phyloP scores from a whole-genome alignment of 1,140 invertebrate species.

The Maniola jurtina region DNA sequence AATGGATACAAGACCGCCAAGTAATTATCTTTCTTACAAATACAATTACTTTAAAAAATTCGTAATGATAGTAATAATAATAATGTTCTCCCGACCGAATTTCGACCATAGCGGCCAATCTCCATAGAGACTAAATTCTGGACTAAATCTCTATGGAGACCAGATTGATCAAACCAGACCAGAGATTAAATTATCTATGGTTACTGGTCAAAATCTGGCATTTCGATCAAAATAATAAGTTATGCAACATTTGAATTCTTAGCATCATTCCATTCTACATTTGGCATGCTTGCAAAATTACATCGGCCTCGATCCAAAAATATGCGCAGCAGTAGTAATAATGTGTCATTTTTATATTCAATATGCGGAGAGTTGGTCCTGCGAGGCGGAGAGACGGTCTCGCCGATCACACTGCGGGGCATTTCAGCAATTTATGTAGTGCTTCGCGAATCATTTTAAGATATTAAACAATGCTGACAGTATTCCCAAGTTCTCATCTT shows the following conservation, averaged over 20 bases:
- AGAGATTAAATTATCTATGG: too few relatives aligned
- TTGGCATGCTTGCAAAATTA: conserved; percentile 5
- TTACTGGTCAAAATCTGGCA: too few relatives aligned
- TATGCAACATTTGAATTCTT: background rate
- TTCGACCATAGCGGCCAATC: too few relatives aligned
- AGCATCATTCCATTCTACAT: background rate
- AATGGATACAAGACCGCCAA: too few relatives aligned
- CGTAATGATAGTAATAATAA: too few relatives aligned
- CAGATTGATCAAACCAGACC: too few relatives aligned
- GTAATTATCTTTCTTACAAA: too few relatives aligned
- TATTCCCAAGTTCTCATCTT: conserved; percentile 1
- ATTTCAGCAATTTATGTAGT: conserved; percentile 41
- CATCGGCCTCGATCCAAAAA: conserved; percentile 24
- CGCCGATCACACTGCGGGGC: conserved; percentile 32
- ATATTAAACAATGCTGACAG: conserved; percentile 13
- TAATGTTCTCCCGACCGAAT: too few relatives aligned
- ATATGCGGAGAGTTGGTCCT: conserved; percentile 34
- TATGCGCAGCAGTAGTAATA: conserved; percentile 29
- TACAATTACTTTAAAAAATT: too few relatives aligned
- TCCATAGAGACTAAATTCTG: too few relatives aligned
- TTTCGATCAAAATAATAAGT: background rate
- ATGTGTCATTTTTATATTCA: conserved; percentile 54
- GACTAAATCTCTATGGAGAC: too few relatives aligned
- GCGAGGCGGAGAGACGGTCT: conserved; percentile 34
- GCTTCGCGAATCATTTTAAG: conserved; percentile 34